phyloP scores from a whole-genome alignment of 2,113 vertebrate species.

The Limanda limanda region DNA sequence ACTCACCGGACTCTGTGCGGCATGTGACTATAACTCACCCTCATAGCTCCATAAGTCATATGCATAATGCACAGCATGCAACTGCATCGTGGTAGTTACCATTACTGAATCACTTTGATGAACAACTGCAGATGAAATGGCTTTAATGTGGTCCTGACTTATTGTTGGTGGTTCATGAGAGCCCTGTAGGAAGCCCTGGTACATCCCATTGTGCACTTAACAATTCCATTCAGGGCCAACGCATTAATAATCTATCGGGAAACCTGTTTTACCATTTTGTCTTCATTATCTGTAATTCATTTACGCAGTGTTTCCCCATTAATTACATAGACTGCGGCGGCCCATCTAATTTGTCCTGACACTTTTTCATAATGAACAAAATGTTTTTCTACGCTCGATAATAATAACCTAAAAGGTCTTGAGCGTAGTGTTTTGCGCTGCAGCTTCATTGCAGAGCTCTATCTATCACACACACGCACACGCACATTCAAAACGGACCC shows the following conservation, averaged over 20 bases:
- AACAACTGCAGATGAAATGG: conserved; percentile 73
- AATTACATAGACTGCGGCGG: neutral
- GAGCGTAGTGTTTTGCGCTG: neutral
- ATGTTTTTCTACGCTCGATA: neutral
- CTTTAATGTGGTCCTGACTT: conserved; percentile 70
- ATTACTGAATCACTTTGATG: conserved; percentile 74
- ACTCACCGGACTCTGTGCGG: conserved; percentile 41
- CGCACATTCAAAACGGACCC: neutral
- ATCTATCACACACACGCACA: neutral
- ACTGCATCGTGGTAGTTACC: conserved; percentile 59
- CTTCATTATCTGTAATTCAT: conserved; percentile 59
- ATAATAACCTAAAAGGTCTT: neutral
- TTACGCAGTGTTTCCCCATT: conserved; percentile 23
- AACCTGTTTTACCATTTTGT: conserved; percentile 57
- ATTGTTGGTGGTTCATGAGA: conserved; percentile 60
- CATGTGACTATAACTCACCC: conserved; percentile 65
- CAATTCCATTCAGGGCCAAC: conserved; percentile 35
- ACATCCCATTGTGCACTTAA: conserved; percentile 33
- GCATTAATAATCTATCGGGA: conserved; percentile 62
- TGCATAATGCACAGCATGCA: conserved; percentile 64
- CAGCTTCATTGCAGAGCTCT: neutral
- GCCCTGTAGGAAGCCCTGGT: conserved; percentile 48
- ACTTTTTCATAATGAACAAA: conserved; percentile 6
- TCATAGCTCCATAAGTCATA: conserved; percentile 69
- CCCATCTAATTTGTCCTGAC: conserved; percentile 6